Percentiles rank a stretch among this genome's conserved stretches.
phyloP scores from a whole-genome alignment of 2,888 invertebrate genomes.

The Dicycla oo region DNA sequence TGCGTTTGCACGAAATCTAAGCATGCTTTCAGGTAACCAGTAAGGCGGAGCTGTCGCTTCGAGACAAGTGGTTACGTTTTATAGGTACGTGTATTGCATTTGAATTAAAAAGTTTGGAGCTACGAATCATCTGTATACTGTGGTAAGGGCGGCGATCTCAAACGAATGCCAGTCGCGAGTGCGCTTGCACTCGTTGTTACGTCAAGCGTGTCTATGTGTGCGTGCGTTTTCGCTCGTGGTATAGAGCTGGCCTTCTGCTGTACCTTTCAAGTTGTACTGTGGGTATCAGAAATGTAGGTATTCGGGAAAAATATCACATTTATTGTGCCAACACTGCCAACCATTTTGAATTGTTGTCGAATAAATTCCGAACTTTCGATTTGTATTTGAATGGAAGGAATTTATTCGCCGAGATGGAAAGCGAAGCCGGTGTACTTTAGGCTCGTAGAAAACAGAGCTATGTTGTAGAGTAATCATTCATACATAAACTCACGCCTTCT shows the following conservation, averaged over 20 bases:
- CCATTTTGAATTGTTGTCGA: constrained; percentile 23
- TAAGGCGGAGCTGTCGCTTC: not conserved
- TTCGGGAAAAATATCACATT: constrained; percentile 19
- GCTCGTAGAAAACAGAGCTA: not conserved
- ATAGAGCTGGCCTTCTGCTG: not conserved
- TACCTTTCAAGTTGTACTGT: not conserved
- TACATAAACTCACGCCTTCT: not conserved
- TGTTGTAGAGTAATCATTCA: not conserved
- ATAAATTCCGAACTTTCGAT: constrained; percentile 6
- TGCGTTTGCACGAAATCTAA: not conserved
- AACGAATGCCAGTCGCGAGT: not conserved
- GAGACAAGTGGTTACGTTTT: not conserved
- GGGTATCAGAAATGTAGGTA: not conserved
- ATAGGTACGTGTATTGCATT: not conserved
- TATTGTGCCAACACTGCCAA: constrained; percentile 21
- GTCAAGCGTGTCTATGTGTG: not conserved
- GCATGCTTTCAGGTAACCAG: not conserved
- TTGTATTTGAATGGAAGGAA: constrained; percentile 12
- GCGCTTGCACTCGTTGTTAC: too few relatives aligned
- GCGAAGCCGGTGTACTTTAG: constrained; percentile 4
- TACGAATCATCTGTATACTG: not conserved
- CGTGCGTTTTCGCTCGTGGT: not conserved
- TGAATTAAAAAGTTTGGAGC: not conserved
- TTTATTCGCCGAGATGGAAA: constrained; percentile 8
- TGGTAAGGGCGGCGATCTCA: not conserved